Conservation (phyloP, 2,113 vertebrate genomes). For the Callocephalon fimbriatum region DNA sequence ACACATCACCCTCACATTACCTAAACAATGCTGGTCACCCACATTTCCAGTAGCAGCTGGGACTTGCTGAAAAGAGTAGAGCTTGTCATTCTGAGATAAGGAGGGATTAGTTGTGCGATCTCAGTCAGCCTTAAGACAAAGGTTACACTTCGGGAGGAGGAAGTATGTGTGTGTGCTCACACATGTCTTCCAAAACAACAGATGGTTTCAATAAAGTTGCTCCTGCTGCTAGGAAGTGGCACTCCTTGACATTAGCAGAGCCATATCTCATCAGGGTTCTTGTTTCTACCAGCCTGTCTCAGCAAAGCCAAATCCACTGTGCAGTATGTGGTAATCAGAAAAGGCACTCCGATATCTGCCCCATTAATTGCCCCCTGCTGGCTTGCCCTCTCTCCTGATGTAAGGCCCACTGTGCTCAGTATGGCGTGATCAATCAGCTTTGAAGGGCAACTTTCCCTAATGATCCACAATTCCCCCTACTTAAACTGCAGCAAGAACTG, state of each 20-base stretch:
- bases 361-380: conserved; percentile 66
- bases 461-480: not conserved
- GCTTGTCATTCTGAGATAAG: conserved; percentile 25
- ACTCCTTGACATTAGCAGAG: conserved; percentile 46
- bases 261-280: conserved; percentile 35
- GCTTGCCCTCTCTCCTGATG: not conserved
- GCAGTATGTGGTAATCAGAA: conserved; percentile 19
- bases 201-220: conserved; percentile 57
- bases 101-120: not conserved
- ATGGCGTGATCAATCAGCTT: conserved; percentile 16
- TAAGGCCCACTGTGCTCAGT: conserved; percentile 22
- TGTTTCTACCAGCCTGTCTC: conserved; percentile 47
- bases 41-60: not conserved
- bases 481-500: not conserved
- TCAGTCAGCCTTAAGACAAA: conserved; percentile 17
- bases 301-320: not conserved
- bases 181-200: conserved; percentile 59
- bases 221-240: conserved; percentile 48
- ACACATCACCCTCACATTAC: not conserved
- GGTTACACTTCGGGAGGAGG: conserved; percentile 29
- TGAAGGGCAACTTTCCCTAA: conserved; percentile 60
- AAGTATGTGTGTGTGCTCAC: not conserved
- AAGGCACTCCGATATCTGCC: conserved; percentile 11
- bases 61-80: not conserved
- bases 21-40: not conserved